Evolutionary conservation across 2,113 vertebrate species (phyloP).

Genomic region (Calcarius ornatus): DNA sequence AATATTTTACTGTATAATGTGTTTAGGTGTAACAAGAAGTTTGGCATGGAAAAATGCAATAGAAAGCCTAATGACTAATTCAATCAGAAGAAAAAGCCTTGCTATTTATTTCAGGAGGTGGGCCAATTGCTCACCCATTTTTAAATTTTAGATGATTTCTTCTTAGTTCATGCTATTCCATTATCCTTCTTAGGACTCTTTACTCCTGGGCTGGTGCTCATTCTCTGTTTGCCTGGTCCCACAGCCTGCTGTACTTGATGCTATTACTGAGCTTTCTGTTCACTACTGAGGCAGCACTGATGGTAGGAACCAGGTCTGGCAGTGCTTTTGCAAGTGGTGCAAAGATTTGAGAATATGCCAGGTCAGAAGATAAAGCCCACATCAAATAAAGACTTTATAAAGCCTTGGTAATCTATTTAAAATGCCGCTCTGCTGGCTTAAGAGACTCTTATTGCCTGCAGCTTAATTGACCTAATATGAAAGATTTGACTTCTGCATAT

Average conservation of each 20-base stretch:
- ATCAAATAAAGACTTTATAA: background rate
- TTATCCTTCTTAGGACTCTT: background rate
- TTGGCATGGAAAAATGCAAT: background rate
- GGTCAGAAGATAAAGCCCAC: background rate
- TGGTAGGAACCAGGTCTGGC: background rate
- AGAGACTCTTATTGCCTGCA: background rate
- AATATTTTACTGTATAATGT: background rate
- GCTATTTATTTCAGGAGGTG: background rate
- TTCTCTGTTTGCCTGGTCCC: background rate
- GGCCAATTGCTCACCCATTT: background rate
- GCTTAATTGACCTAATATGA: background rate
- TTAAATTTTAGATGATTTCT: background rate
- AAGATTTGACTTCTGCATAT: background rate
- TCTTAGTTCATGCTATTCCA: background rate
- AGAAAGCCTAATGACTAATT: background rate
- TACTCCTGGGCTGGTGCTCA: background rate
- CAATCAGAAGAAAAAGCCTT: background rate
- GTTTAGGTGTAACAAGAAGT: background rate
- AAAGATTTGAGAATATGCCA: background rate
- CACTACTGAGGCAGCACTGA: fast-evolving
- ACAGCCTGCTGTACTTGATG: background rate
- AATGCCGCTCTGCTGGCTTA: background rate
- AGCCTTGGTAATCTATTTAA: background rate
- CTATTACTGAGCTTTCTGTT: background rate
- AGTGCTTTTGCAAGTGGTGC: background rate